Base-by-base conservation (phyloP, 2,113 vertebrate species). In the Melospiza melodia region DNA sequence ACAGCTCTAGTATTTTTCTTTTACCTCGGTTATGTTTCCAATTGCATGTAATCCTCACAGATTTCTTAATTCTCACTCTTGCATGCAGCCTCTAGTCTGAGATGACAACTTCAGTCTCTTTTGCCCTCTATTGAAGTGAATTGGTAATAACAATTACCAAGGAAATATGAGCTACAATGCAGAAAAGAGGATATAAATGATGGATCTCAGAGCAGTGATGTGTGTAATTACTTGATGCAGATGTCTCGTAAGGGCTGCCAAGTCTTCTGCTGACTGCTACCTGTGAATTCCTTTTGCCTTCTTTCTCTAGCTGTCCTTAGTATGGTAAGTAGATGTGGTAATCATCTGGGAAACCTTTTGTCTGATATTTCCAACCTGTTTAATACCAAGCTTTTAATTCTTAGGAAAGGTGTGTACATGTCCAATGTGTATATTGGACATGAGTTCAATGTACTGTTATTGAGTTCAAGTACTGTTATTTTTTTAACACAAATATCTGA, bases 81-180 rank as follows among this genome's bases (percentile, higher is more conserved):
- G 75, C 30, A 57, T 95, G 62, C 31, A 86, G 61, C 66, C 84
- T 93, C 57, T 52, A 57, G 49, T 19, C 52, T 75, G 89, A 95
- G 91, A 94, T 84, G 85, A 94, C 94, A 96, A 81, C 72, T 92
- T 93, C 87, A 96, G 95, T 97, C 96, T 98, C 97, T 97, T 94
- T 98, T 98, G 97, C 97, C 97, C 97, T 97, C 97, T 97, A 49
- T 95, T 97, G 97, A 97, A 96, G 74, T 94, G 79, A 91, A 86
- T 43, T 87, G 91, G 97, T 97, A 97, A 97, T 89, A 97, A 94
- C 96, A 97, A 90, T 95, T 88, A 75, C 62, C 51, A 90, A 94
- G 75, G 73, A 97, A 96, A 95, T 31, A 44, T 59, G 93, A 89
- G 62, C 73, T 94, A 79, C 59, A 68, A 37, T 51, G 67, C 79